Percentiles rank a stretch among this genome's conserved stretches.
phyloP scores from a whole-genome alignment of 2,888 invertebrate species.

The Holacanthella duospinosa region DNA sequence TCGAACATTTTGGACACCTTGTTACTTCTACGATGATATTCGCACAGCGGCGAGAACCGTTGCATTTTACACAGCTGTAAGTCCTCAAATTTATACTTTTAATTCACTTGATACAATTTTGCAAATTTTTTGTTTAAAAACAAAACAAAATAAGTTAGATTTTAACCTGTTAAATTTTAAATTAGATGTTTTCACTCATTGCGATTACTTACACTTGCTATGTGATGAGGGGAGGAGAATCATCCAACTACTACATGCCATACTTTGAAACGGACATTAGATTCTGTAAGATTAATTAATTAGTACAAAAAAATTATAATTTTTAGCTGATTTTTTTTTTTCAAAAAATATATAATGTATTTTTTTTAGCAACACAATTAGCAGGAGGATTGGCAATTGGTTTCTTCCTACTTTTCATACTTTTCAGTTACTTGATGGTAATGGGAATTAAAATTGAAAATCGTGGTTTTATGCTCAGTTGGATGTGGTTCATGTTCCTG shows the following conservation, averaged over 20 bases:
- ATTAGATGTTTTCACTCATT: too few species aligned
- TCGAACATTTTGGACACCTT: conserved; percentile 66
- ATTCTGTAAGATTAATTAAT: conserved; percentile 50
- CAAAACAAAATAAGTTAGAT: too few species aligned
- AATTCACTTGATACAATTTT: not conserved
- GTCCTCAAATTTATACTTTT: conserved; percentile 20
- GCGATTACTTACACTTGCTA: too few species aligned
- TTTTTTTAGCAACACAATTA: conserved; percentile 55
- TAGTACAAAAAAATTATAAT: not conserved
- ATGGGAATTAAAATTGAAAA: conserved; percentile 57
- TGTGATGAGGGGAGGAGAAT: conserved; percentile 76
- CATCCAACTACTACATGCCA: conserved; percentile 76
- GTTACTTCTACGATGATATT: conserved; percentile 69
- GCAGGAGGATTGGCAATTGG: conserved; percentile 56
- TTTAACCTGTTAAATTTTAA: too few species aligned
- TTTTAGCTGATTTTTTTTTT: conserved; percentile 4
- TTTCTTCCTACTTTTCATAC: conserved; percentile 43
- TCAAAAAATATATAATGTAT: too few species aligned
- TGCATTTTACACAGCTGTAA: conserved; percentile 62
- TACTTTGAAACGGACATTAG: conserved; percentile 77
- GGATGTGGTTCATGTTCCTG: conserved; percentile 59
- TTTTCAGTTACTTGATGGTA: conserved; percentile 52
- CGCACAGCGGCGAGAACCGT: conserved; percentile 66
- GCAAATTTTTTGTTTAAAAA: not conserved
- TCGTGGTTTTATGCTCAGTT: conserved; percentile 70